Evolutionary conservation across 2,888 invertebrate genomes (phyloP), one percentile per base, ranked within the genome.

Genomic region (Pristionchus fissidentatus): DNA sequence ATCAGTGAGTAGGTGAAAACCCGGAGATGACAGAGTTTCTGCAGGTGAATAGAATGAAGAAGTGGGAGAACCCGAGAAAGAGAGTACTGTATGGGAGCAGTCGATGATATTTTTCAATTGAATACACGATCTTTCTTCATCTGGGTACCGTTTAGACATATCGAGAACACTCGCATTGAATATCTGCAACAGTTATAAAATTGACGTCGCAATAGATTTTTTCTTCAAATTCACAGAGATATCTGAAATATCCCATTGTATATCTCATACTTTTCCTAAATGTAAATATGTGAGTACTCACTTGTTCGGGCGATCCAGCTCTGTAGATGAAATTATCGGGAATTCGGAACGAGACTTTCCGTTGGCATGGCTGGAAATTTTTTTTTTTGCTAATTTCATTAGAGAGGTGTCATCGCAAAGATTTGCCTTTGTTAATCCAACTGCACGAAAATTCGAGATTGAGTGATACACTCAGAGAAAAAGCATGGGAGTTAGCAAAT

Each of bases 61-160:
- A 26, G n/a, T 10, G 35, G 22, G 35, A 38, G 22, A 43, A 70
- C 70, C 70, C 70, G 70, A 43, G 70, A 41, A 41, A 26, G 41
- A 26, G 2, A 8, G 41, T 22, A 32, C 13, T 49, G 49, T 10
- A 49, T 13, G 13, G 10, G 19, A 22, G 15, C 3, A 26, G 38
- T 4, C 7, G 57, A 26, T 26, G 62, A 38, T 49, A 13, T 13
- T 49, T 49, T 1, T 81, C 62, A 81, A 19, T 81, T 60, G 46
- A 81, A 13, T 66, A 26, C 81, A 81, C 0, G 62, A 62, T 81
- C 81, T 29, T 46, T 81, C 81, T 41, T 81, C 81, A 26, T 62
- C 66, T 1, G 81, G 81, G 29, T 81, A 81, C 19, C 35, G 41
- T 35, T 46, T 32, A 41, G 81, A 35, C 81, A 81, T 81, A 35